Conservation (phyloP, 2,797 vertebrate species). For the Peromyscus aztecus region DNA sequence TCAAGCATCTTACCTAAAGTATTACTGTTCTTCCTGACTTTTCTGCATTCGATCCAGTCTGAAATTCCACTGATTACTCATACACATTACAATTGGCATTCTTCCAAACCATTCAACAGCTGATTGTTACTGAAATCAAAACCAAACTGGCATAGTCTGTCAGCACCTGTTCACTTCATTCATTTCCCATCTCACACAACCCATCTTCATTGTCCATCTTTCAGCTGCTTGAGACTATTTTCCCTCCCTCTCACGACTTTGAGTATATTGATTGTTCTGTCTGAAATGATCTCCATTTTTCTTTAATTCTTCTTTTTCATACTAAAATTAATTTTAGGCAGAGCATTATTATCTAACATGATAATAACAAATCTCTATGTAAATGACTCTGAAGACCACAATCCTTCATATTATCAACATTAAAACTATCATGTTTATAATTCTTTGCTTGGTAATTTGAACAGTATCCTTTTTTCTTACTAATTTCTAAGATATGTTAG, state of each 20-base stretch:
- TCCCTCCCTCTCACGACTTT: neutral
- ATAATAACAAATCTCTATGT: neutral
- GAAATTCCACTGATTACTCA: neutral
- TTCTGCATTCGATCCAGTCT: neutral
- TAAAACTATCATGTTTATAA: neutral
- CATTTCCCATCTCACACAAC: neutral
- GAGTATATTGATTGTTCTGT: neutral
- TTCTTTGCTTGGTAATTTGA: neutral
- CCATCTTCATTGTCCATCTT: neutral
- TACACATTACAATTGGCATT: neutral
- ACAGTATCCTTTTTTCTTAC: neutral
- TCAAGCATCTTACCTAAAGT: neutral
- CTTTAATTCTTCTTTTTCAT: neutral
- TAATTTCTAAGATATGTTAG: neutral
- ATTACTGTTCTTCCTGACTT: neutral
- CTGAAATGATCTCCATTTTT: neutral
- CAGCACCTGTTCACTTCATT: neutral
- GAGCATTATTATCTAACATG: neutral
- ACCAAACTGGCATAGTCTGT: neutral
- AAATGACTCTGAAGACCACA: neutral
- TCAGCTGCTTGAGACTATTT: neutral
- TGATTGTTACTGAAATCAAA: neutral
- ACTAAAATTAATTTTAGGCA: slow-evolving; percentile 13
- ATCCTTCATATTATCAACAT: neutral
- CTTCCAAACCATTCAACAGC: neutral